Evolutionary conservation across 2,797 vertebrate genomes (phyloP).

Genomic region (Scolopax bukidnonensis): DNA sequence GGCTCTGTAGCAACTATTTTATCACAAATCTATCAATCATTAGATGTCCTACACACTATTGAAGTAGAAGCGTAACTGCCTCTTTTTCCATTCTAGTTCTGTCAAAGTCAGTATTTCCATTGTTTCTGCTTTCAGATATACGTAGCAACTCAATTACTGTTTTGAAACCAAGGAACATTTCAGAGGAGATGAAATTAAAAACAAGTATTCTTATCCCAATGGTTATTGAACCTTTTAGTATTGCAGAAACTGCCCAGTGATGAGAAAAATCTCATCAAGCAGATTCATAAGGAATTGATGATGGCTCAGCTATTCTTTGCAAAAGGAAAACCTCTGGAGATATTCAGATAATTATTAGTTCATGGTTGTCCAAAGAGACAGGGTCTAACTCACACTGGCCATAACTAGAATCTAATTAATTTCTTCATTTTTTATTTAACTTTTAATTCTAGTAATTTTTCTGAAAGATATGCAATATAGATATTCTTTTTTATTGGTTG

Average conservation of each 20-base stretch:
- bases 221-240: background rate
- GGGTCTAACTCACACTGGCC: background rate
- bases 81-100: background rate
- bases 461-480: background rate
- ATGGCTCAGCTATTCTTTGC: background rate
- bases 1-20: background rate
- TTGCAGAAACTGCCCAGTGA: background rate
- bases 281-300: background rate
- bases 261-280: background rate
- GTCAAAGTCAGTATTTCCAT: background rate
- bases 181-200: background rate
- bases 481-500: background rate
- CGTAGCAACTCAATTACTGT: background rate
- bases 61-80: background rate
- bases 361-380: background rate
- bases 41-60: background rate
- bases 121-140: background rate
- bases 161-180: background rate
- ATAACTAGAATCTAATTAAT: background rate
- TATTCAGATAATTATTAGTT: background rate
- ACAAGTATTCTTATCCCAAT: background rate
- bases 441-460: background rate
- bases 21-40: background rate
- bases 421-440: background rate
- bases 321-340: background rate